Conservation (phyloP, 2,888 invertebrate species). For the Oxycera nigricornis region DNA sequence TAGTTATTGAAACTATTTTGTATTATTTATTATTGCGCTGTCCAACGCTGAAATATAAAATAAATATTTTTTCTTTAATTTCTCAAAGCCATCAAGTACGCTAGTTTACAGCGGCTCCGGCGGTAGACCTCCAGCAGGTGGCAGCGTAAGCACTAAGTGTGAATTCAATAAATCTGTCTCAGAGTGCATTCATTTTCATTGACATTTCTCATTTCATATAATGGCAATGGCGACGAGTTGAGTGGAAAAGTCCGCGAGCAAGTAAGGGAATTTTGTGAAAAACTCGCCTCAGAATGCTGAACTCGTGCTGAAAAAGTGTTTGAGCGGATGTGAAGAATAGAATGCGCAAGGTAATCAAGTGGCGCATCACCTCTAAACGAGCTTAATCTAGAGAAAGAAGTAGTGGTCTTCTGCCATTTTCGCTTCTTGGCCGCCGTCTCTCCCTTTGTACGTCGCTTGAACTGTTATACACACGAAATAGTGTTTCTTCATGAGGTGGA, state of each 20-base stretch:
- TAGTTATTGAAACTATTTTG: no score
- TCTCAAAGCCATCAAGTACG: no score
- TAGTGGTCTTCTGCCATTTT: slow-evolving; percentile 19
- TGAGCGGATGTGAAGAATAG: neutral
- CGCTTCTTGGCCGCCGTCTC: slow-evolving; percentile 2
- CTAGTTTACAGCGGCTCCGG: neutral
- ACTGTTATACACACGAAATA: slow-evolving; percentile 29
- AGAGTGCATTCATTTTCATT: slow-evolving; percentile 15
- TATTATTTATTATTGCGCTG: no score
- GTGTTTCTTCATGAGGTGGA: slow-evolving; percentile 31
- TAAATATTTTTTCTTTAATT: no score
- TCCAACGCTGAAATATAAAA: no score
- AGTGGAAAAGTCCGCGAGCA: neutral
- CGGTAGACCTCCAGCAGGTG: neutral
- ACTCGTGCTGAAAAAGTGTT: neutral
- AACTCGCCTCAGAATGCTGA: neutral
- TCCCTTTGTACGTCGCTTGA: slow-evolving; percentile 12
- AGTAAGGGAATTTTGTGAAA: slow-evolving; percentile 4
- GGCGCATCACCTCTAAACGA: neutral
- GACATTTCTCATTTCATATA: slow-evolving; percentile 15
- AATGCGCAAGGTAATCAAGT: neutral
- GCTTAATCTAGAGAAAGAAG: neutral
- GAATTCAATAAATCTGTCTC: neutral
- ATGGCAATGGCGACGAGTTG: slow-evolving; percentile 29
- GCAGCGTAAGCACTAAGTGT: neutral